Evolutionary conservation across 2,888 invertebrate genomes (phyloP).

Genomic region (Nasonovia ribisnigri): DNA sequence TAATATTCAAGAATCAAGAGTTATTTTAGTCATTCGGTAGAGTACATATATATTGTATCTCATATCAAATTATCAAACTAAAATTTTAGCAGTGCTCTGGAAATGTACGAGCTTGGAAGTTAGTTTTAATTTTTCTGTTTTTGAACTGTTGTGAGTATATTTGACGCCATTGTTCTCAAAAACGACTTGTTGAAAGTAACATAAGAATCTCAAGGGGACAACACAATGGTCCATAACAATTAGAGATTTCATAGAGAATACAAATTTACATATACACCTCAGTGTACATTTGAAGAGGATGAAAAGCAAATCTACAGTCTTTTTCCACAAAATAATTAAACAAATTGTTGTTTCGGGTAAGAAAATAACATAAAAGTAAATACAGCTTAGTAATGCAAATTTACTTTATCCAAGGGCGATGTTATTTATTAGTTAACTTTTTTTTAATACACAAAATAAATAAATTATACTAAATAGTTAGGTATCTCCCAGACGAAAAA

Average conservation of each 20-base stretch:
- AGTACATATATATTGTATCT: neutral
- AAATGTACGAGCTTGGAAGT: constrained; percentile 13
- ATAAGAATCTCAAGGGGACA: neutral
- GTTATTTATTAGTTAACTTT: neutral
- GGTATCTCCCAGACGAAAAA: neutral
- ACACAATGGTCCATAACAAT: constrained; percentile 12
- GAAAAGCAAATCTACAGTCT: neutral
- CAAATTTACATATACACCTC: neutral
- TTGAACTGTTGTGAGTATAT: constrained; percentile 20
- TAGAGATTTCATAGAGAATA: constrained; percentile 19
- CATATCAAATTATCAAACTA: neutral
- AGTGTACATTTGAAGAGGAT: neutral
- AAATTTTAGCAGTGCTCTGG: neutral
- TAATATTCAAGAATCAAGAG: neutral
- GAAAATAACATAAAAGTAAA: neutral
- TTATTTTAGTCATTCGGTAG: neutral
- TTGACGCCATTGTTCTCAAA: neutral
- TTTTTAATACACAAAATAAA: no score
- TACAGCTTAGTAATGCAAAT: neutral
- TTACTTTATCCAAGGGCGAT: neutral
- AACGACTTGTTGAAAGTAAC: constrained; percentile 23
- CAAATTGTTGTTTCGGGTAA: neutral
- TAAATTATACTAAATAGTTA: no score
- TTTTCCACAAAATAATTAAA: neutral
- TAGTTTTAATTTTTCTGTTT: constrained; percentile 32